A percentile compares a stretch with the other conserved stretches of the same genome.
Conservation (phyloP, 35 echinoderm and acorn worm species). For the Nesometra sesokonis region DNA sequence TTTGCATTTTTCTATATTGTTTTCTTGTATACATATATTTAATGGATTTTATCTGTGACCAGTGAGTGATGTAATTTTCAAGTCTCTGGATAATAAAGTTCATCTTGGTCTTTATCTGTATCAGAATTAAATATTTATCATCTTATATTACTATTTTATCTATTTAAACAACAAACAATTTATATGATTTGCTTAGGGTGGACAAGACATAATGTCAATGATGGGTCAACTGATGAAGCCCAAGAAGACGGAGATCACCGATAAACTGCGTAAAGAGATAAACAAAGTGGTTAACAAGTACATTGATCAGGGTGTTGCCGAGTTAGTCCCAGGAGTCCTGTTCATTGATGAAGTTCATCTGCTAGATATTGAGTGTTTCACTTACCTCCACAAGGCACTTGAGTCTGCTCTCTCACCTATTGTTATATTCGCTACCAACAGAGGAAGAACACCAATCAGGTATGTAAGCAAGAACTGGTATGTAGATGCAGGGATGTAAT, state of each 20-base stretch:
- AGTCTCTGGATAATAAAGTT: too few relatives aligned
- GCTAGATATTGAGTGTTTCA: slow-evolving; percentile 99
- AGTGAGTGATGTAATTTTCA: too few relatives aligned
- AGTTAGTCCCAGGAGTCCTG: slow-evolving; percentile 86
- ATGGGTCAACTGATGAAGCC: slow-evolving; percentile 99
- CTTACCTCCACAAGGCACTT: slow-evolving; percentile 89
- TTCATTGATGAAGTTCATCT: slow-evolving; percentile 98
- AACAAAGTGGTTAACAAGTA: slow-evolving; percentile 99
- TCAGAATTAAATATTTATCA: too few relatives aligned
- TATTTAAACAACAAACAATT: too few relatives aligned
- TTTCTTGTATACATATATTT: too few relatives aligned
- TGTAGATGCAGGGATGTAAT: too few relatives aligned
- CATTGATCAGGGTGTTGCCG: slow-evolving; percentile 98
- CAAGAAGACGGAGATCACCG: slow-evolving; percentile 99
- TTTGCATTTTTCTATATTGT: too few relatives aligned
- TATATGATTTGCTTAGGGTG: slow-evolving; percentile 61
- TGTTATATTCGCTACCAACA: slow-evolving; percentile 96
- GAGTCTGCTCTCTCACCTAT: slow-evolving; percentile 93
- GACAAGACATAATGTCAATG: slow-evolving; percentile 98
- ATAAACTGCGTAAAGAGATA: slow-evolving; percentile 96
- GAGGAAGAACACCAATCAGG: slow-evolving; percentile 92
- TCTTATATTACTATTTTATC: too few relatives aligned
- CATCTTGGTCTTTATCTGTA: too few relatives aligned
- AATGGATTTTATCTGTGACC: too few relatives aligned
- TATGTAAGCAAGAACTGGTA: too few relatives aligned